These are phyloP conservation scores for Cyclura pinguis DNA, from an alignment of 2,797 vertebrate genomes.

Conservation along the genomic window DNA sequence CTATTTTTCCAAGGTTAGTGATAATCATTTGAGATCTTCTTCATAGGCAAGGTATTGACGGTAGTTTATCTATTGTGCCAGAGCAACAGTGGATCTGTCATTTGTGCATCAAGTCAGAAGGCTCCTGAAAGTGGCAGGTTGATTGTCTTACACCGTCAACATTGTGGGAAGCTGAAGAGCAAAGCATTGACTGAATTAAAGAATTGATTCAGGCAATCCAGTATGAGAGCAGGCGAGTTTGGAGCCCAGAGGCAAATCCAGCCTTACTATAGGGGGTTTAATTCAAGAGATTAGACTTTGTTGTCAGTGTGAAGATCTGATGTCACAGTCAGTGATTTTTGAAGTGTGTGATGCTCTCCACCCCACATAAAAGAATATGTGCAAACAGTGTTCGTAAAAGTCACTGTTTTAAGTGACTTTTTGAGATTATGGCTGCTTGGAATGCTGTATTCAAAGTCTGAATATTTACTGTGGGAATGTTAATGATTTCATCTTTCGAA, in stretches of 20 bases:
- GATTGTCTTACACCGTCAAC: neutral
- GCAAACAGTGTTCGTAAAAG: neutral
- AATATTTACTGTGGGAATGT: too few relatives aligned
- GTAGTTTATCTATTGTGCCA: neutral
- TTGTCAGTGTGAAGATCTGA: neutral
- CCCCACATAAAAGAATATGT: neutral
- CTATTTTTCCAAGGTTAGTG: slow-evolving; percentile 96
- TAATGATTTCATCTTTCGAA: neutral
- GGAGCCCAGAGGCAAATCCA: neutral
- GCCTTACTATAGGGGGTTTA: neutral
- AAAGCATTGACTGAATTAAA: neutral
- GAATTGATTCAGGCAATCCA: neutral
- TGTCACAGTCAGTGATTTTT: neutral
- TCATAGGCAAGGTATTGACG: neutral
- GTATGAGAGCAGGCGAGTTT: neutral
- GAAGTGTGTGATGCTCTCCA: neutral
- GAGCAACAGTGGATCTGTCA: too few relatives aligned
- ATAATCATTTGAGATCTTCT: neutral
- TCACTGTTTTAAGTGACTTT: neutral
- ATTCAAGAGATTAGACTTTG: too few relatives aligned
- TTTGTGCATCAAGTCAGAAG: too few relatives aligned
- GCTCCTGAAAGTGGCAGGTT: neutral
- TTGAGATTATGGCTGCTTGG: neutral
- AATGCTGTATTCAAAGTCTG: neutral
- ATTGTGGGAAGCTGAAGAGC: neutral